These are phyloP conservation scores for Doryteuthis pealeii DNA, from an alignment of 1,140 invertebrate genomes.

Conservation along the genomic window DNA sequence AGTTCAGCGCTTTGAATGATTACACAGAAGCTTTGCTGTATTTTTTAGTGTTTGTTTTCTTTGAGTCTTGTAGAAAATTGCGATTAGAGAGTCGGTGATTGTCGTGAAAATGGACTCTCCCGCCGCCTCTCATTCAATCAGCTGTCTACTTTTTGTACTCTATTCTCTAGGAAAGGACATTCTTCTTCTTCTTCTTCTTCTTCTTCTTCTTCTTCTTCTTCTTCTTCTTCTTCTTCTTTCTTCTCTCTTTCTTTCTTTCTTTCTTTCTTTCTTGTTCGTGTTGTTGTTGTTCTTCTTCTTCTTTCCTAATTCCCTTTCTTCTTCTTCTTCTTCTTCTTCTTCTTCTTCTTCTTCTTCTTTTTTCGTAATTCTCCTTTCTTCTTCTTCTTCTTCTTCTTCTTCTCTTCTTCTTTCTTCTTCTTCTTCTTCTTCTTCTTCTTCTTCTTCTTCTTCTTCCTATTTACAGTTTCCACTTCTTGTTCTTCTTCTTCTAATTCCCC, in stretches of 20 bases:
- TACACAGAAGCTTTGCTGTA: too few relatives aligned
- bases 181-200: neutral
- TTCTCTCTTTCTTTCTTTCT: slow-evolving; percentile 10
- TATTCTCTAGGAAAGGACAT: neutral
- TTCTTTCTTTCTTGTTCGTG: too few relatives aligned
- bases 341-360: slow-evolving; percentile 7
- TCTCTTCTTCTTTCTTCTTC: neutral
- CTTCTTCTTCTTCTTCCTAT: too few relatives aligned
- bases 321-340: slow-evolving; percentile 8
- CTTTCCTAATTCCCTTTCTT: too few relatives aligned
- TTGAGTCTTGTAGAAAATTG: too few relatives aligned
- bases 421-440: neutral
- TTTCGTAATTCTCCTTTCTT: slow-evolving; percentile 11
- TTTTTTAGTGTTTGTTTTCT: too few relatives aligned
- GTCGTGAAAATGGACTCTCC: neutral
- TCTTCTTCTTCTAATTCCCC: too few relatives aligned
- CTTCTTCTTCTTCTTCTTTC: neutral
- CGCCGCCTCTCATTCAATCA: neutral
- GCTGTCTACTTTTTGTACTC: neutral
- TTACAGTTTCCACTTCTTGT: too few relatives aligned
- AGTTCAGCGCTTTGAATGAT: too few relatives aligned
- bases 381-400: slow-evolving; percentile 10
- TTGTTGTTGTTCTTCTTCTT: too few relatives aligned
- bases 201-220: neutral
- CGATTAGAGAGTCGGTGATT: neutral